Evolutionary conservation across 92 coral and sea anemone species (phyloP), one percentile per base, ranked within the genome.

Genomic region (Pocillopora grandis): DNA sequence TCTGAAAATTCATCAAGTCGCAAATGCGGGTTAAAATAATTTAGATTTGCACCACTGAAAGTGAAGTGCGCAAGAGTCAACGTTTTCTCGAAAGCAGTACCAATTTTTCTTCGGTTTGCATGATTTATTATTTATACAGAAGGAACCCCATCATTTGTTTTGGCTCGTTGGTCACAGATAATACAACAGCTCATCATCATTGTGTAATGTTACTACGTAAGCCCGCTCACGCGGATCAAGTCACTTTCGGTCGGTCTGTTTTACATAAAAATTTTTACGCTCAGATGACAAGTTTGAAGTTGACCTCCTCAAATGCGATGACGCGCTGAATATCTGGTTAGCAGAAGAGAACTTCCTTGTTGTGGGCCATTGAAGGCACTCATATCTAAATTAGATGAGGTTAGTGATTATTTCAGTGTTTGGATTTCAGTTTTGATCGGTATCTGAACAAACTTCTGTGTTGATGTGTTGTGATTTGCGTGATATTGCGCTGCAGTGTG

Each of bases 261-360:
- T 74, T 74, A 81, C 36, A 83, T 83, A 73, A 61, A 62, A 49
- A 59, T 62, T 83, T 58, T 74, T 23, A 17, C 62, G 57, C 68
- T 55, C 72, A 12, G n/a, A 63, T 74, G 86, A 74, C 86, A 83
- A 62, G 78, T 21, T 83, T 71, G 55, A 31, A 73, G 72, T 49
- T n/a, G 79, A 72, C 69, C 56, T 31, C 60, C 13, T 3, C 62
- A 27, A 42, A 14, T 17, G 18, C 33, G 60, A 80, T 35, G 85
- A 58, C 13, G 76, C 85, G 68, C 76, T 59, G 20, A 6, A 59
- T 55, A 35, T 37, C 52, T 42, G 52, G 52, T 42, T 42, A 42
- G 52, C 52, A 42, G 42, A 12, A 57, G 20, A 7, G 52, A 17
- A 23, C 52, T 59, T 21, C 66, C 12, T 2, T 76, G 64, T 15